Evolutionary conservation across 2,113 vertebrate species (phyloP), one percentile per base, ranked within the genome.

Genomic region (Pluvianellus socialis): DNA sequence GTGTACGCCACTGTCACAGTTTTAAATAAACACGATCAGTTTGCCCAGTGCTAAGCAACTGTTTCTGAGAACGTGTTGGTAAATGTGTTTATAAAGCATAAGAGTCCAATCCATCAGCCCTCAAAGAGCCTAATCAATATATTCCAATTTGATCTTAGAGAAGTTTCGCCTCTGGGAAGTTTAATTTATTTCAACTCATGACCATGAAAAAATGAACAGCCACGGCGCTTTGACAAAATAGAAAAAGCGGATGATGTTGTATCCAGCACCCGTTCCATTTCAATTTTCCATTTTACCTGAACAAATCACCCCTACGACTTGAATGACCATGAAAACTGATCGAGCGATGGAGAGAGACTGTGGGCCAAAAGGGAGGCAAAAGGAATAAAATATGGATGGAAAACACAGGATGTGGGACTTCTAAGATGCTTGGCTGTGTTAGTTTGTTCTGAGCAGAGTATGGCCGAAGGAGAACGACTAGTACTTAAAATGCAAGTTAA

Each of bases 51-150:
- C 94, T 98, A 97, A 98, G 97, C 96, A 98, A 98, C 96, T 97
- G 80, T 97, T 98, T 97, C 95, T 96, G 96, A 97, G 96, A 93
- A 79, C 76, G 3, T 95, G 95, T 97, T 97, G 98, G 97, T 97
- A 98, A 98, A 98, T 98, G 97, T 98, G 96, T 98, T 98, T 98
- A 98, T 98, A 98, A 98, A 97, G 96, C 95, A 95, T 97, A 94
- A 97, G 92, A 97, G 88, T 97, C 92, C 82, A 97, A 98, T 98
- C 97, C 95, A 98, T 98, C 98, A 98, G 96, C 86, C 79, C 96
- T 98, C 97, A 98, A 98, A 98, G 97, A 98, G 97, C 88, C 97
- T 98, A 98, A 98, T 98, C 98, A 97, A 98, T 98, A 98, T 96
- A 97, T 98, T 98, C 97, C 98, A 98, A 98, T 98, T 95, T 98